Percentiles rank a stretch among this genome's conserved stretches.
Conservation (phyloP, 2,797 vertebrate genomes). For the Pogonophryne albipinna region DNA sequence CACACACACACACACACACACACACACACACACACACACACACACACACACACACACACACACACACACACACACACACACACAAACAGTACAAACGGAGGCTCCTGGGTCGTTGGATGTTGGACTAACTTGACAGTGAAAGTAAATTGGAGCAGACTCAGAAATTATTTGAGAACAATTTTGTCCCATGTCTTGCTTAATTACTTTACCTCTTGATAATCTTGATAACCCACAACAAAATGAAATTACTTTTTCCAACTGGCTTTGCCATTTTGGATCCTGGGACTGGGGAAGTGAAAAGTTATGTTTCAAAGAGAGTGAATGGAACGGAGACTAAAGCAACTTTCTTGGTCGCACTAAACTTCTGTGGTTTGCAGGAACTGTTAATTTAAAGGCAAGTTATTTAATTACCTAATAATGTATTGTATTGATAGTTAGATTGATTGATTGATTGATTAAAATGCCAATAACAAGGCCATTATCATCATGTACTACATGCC, state of each 20-base stretch:
- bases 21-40: too few relatives aligned
- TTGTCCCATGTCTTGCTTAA: slow-evolving; percentile 65
- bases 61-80: too few relatives aligned
- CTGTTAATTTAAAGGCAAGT: slow-evolving; percentile 38
- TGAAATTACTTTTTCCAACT: slow-evolving; percentile 73
- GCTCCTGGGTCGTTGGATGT: slow-evolving; percentile 36
- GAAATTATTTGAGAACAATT: slow-evolving; percentile 62
- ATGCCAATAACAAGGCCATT: slow-evolving; percentile 33
- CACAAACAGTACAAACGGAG: slow-evolving; percentile 8
- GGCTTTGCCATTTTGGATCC: slow-evolving; percentile 61
- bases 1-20: too few relatives aligned
- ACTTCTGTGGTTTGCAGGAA: slow-evolving; percentile 43
- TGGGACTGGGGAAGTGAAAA: slow-evolving; percentile 42
- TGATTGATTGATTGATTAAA: background rate
- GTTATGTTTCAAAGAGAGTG: slow-evolving; percentile 46
- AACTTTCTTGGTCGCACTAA: slow-evolving; percentile 29
- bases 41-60: slow-evolving; percentile 18
- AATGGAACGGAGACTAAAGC: slow-evolving; percentile 40
- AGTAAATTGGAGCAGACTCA: slow-evolving; percentile 59
- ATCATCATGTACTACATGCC: slow-evolving; percentile 11
- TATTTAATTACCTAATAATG: background rate
- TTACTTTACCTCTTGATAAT: slow-evolving; percentile 68
- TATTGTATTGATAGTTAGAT: too few relatives aligned
- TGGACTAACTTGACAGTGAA: slow-evolving; percentile 64
- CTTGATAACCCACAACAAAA: slow-evolving; percentile 67